Percentiles rank a stretch among this genome's conserved stretches.
phyloP scores from a whole-genome alignment of 2,797 vertebrate genomes.

The Epinephelus coioides region DNA sequence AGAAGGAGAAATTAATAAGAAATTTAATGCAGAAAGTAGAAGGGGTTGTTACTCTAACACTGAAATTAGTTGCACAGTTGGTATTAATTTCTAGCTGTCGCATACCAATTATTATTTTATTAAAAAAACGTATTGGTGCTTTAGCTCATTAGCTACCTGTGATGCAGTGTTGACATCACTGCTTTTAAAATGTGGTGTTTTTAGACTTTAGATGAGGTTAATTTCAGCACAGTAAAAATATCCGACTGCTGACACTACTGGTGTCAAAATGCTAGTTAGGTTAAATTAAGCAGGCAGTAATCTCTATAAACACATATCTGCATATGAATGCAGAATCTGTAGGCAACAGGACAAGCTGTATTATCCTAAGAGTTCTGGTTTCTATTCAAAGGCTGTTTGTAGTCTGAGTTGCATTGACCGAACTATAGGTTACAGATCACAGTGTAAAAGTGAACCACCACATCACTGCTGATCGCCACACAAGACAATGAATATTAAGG shows the following conservation, averaged over 20 bases:
- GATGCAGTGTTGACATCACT: not conserved
- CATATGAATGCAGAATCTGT: too few species aligned
- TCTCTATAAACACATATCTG: too few species aligned
- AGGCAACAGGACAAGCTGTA: too few species aligned
- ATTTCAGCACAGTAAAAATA: not conserved
- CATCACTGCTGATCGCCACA: too few species aligned
- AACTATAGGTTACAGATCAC: too few species aligned
- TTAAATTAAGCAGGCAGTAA: too few species aligned
- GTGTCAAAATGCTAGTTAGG: not conserved
- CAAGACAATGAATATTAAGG: too few species aligned
- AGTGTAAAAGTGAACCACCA: too few species aligned
- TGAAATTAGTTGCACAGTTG: constrained; percentile 16
- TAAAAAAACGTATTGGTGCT: not conserved
- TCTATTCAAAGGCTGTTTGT: too few species aligned
- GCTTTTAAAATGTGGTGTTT: not conserved
- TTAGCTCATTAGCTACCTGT: constrained; percentile 5
- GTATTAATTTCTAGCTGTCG: not conserved
- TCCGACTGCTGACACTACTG: not conserved
- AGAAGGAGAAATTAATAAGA: constrained; percentile 23
- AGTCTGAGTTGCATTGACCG: too few species aligned
- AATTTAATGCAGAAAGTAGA: constrained; percentile 27
- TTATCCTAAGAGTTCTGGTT: too few species aligned
- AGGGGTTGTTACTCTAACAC: not conserved
- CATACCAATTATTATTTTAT: constrained; percentile 4
- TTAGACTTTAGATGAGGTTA: not conserved